Percentiles rank a stretch among this genome's conserved stretches.
Evolutionary conservation across 2,888 invertebrate species (phyloP).

Genomic region (Silvanus unidentatus): DNA sequence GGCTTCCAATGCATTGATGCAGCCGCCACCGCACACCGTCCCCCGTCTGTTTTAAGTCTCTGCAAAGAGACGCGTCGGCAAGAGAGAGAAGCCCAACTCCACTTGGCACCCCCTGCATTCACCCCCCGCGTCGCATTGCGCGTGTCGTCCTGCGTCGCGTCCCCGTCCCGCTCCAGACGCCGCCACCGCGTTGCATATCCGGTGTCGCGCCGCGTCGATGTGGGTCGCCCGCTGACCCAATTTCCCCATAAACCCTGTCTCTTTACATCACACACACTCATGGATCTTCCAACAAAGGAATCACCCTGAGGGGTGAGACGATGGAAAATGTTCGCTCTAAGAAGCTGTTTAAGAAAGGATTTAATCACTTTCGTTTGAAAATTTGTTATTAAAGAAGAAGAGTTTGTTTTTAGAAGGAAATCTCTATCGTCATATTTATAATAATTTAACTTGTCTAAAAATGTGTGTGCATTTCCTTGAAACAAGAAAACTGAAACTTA

Average conservation of each 20-base stretch:
- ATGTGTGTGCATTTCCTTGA: too few relatives aligned
- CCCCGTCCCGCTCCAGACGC: conserved; percentile 14
- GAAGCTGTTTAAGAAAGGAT: too few relatives aligned
- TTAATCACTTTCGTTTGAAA: too few relatives aligned
- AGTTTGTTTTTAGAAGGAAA: too few relatives aligned
- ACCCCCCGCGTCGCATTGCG: conserved; percentile 8
- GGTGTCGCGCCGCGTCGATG: conserved; percentile 17
- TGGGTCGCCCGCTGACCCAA: conserved; percentile 26
- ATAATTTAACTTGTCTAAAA: too few relatives aligned
- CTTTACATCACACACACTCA: too few relatives aligned
- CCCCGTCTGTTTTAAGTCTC: not conserved
- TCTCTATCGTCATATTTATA: too few relatives aligned
- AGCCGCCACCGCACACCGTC: conserved; percentile 1
- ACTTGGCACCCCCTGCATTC: not conserved
- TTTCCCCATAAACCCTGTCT: conserved; percentile 16
- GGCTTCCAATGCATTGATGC: conserved; percentile 13
- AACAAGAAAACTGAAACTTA: too few relatives aligned
- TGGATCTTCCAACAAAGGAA: too few relatives aligned
- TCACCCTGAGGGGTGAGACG: too few relatives aligned
- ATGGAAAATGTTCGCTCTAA: too few relatives aligned
- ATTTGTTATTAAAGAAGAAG: too few relatives aligned
- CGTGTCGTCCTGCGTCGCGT: conserved; percentile 11
- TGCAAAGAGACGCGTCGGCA: conserved; percentile 1
- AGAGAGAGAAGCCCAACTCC: not conserved
- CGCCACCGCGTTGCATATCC: conserved; percentile 20